Conservation (phyloP, 2,797 vertebrate genomes). For the Centroberyx gerrardi region DNA sequence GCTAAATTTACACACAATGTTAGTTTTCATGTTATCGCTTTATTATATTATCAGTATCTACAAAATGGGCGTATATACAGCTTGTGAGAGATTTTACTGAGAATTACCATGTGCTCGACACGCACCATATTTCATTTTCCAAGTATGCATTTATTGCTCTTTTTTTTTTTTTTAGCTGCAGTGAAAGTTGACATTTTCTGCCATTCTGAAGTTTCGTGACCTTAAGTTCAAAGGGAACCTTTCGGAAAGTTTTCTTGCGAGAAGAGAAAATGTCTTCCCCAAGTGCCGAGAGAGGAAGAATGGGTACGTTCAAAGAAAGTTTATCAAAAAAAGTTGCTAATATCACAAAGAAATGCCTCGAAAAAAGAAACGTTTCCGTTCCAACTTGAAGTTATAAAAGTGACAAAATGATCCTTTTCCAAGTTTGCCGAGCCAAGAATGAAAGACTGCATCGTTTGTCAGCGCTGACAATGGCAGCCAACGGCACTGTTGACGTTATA, state of each 20-base stretch:
- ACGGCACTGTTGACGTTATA: constrained; percentile 45
- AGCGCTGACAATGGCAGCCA: constrained; percentile 42
- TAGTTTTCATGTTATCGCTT: too few species aligned
- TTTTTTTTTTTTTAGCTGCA: too few species aligned
- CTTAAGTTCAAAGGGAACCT: too few species aligned
- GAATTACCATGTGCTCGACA: too few species aligned
- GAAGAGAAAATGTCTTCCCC: not conserved
- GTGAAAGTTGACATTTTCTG: too few species aligned
- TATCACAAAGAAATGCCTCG: constrained; percentile 23
- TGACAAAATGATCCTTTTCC: constrained; percentile 40
- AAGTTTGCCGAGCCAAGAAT: constrained; percentile 57
- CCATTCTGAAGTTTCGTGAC: too few species aligned
- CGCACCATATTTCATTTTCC: too few species aligned
- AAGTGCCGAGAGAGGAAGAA: constrained; percentile 13
- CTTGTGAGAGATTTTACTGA: too few species aligned
- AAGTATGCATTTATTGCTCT: too few species aligned
- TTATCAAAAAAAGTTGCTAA: constrained; percentile 14
- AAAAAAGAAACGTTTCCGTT: constrained; percentile 12
- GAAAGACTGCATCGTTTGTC: constrained; percentile 49
- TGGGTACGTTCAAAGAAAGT: not conserved
- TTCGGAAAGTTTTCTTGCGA: not conserved
- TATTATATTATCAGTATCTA: too few species aligned
- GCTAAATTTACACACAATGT: too few species aligned
- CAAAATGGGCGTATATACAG: too few species aligned
- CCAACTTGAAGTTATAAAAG: constrained; percentile 45